Evolutionary conservation across 2,113 vertebrate species (phyloP).

Genomic region (Acrocephalus kingi): DNA sequence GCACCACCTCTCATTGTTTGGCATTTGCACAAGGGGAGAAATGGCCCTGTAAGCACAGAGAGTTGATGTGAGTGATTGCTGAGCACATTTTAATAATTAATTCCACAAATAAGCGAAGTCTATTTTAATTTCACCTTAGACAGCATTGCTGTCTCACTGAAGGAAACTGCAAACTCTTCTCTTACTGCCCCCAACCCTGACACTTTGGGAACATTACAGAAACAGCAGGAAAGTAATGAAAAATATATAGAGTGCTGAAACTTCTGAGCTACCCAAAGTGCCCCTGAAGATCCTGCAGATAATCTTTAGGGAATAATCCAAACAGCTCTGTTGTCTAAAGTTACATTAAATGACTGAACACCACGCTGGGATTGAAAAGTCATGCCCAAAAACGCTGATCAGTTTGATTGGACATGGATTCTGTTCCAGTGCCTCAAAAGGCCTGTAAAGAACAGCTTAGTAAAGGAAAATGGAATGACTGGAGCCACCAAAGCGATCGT

Average conservation of each 20-base stretch:
- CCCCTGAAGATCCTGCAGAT: conserved; percentile 34
- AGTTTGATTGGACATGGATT: background rate
- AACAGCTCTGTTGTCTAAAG: background rate
- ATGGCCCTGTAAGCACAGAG: background rate
- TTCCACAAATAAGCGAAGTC: conserved; percentile 29
- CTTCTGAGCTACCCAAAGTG: conserved; percentile 13
- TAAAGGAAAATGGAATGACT: background rate
- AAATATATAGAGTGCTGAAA: conserved; percentile 10
- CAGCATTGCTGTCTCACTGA: background rate
- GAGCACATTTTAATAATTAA: conserved; percentile 47
- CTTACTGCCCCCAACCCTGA: background rate
- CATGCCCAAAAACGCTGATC: background rate
- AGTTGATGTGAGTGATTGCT: background rate
- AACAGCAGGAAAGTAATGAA: conserved; percentile 54
- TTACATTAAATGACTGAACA: background rate
- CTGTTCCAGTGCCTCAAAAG: background rate
- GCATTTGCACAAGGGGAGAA: background rate
- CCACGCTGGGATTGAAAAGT: conserved; percentile 12
- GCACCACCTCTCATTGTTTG: background rate
- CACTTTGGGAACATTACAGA: conserved; percentile 31
- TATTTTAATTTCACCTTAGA: conserved; percentile 54
- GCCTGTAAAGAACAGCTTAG: background rate
- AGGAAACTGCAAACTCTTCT: background rate
- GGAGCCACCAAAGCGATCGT: background rate
- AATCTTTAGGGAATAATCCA: conserved; percentile 33